Percentiles rank a stretch among this genome's conserved stretches.
phyloP scores from a whole-genome alignment of 2,888 invertebrate genomes.

The Amorpha juglandis region DNA sequence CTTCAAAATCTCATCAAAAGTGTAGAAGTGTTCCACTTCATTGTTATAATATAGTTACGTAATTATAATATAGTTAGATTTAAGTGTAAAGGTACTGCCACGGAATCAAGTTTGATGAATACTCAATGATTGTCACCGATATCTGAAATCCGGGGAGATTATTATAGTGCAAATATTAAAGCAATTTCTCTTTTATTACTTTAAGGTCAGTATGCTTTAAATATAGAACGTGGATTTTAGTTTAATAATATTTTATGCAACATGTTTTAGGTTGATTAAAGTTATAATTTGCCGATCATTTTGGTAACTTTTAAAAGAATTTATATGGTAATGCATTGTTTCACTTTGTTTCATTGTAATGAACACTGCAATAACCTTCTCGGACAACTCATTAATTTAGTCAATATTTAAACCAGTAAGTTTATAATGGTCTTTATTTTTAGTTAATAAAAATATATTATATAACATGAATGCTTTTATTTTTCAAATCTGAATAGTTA shows the following conservation, averaged over 20 bases:
- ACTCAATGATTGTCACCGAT: constrained; percentile 33
- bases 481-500: constrained; percentile 27
- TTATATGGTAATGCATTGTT: background rate
- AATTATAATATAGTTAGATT: constrained; percentile 44
- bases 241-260: background rate
- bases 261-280: too few relatives aligned
- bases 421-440: constrained; percentile 49
- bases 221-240: background rate
- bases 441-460: constrained; percentile 54
- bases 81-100: constrained; percentile 50
- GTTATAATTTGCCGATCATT: too few relatives aligned
- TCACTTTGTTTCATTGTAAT: background rate
- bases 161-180: background rate
- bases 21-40: constrained; percentile 42
- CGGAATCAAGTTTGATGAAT: constrained; percentile 33
- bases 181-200: background rate
- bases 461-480: constrained; percentile 35
- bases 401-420: constrained; percentile 35
- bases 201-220: constrained; percentile 2
- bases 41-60: constrained; percentile 53
- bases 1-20: constrained; percentile 37
- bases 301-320: too few relatives aligned
- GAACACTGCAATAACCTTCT: constrained; percentile 9
- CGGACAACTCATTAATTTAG: constrained; percentile 27
- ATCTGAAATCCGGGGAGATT: constrained; percentile 26